phyloP scores from a whole-genome alignment of 2,797 vertebrate genomes.

The Pseudomugil gertrudae region DNA sequence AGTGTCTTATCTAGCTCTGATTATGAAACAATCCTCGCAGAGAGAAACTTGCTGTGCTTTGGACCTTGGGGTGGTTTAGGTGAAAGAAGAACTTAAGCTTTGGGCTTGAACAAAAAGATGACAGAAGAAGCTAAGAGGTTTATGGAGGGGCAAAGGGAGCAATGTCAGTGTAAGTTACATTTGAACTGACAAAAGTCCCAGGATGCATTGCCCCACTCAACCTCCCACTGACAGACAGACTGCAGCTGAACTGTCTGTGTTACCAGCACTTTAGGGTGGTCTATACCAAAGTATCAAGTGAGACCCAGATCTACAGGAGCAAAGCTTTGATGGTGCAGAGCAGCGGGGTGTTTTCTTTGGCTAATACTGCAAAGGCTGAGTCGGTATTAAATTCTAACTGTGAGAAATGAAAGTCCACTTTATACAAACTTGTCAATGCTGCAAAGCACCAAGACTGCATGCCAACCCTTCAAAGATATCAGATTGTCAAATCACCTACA shows the following conservation, averaged over 20 bases:
- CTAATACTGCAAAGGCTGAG: conserved; percentile 14
- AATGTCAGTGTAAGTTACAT: neutral
- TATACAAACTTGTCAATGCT: conserved; percentile 14
- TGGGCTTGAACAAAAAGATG: neutral
- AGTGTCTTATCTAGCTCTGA: neutral
- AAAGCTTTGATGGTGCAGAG: conserved; percentile 17
- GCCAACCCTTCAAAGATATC: conserved; percentile 41
- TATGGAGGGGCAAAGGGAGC: neutral
- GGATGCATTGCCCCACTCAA: conserved; percentile 39
- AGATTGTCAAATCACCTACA: conserved; percentile 37
- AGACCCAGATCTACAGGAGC: conserved; percentile 3
- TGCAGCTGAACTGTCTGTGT: conserved; percentile 34
- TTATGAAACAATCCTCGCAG: neutral
- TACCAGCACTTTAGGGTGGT: conserved; percentile 39
- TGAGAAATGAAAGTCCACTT: conserved; percentile 31
- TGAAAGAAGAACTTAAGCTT: neutral
- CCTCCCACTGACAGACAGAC: conserved; percentile 41
- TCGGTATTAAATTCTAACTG: conserved; percentile 27
- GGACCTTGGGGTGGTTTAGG: neutral
- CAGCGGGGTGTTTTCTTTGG: conserved; percentile 31
- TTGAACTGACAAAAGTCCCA: conserved; percentile 30
- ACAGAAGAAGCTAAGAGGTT: neutral
- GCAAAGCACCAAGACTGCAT: conserved; percentile 25
- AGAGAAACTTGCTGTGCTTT: neutral
- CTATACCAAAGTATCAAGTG: conserved; percentile 22